Evolutionary conservation across 92 coral and sea anemone species (phyloP).

Genomic region (Epizoanthus scotinus): DNA sequence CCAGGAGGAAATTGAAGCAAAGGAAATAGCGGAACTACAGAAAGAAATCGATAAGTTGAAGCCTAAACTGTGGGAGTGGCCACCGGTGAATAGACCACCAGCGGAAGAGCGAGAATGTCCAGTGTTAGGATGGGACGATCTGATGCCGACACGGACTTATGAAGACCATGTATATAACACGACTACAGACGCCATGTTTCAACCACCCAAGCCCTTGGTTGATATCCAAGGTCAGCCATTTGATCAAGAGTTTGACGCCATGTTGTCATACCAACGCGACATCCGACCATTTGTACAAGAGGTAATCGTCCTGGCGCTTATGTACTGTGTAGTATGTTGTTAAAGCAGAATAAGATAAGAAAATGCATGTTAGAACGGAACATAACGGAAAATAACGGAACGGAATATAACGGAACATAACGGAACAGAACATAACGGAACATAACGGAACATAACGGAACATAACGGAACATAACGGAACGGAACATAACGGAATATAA

Average conservation of each 20-base stretch:
- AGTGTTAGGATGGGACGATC: conserved; percentile 27
- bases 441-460: too few species aligned
- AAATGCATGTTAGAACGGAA: too few species aligned
- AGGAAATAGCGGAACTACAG: conserved; percentile 21
- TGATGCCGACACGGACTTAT: conserved; percentile 2
- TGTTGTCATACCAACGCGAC: conserved; percentile 36
- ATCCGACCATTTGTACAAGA: conserved; percentile 40
- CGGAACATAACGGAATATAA: too few species aligned
- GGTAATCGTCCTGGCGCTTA: conserved; percentile 2
- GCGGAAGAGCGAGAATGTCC: conserved; percentile 9
- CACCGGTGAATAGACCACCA: conserved; percentile 12
- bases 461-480: too few species aligned
- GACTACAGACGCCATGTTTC: background rate
- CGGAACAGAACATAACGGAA: too few species aligned
- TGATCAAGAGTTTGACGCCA: conserved; percentile 34
- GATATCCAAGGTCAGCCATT: conserved; percentile 24
- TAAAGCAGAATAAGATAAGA: background rate
- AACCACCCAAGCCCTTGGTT: conserved; percentile 22
- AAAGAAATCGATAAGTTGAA: conserved; percentile 1
- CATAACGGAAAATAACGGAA: too few species aligned
- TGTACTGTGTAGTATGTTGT: background rate
- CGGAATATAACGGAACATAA: background rate
- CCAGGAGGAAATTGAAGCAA: conserved; percentile 21
- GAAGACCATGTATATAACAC: background rate
- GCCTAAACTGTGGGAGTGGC: conserved; percentile 23